Conservation (phyloP, 2,888 invertebrate species). For the Anoplius nigerrimus region DNA sequence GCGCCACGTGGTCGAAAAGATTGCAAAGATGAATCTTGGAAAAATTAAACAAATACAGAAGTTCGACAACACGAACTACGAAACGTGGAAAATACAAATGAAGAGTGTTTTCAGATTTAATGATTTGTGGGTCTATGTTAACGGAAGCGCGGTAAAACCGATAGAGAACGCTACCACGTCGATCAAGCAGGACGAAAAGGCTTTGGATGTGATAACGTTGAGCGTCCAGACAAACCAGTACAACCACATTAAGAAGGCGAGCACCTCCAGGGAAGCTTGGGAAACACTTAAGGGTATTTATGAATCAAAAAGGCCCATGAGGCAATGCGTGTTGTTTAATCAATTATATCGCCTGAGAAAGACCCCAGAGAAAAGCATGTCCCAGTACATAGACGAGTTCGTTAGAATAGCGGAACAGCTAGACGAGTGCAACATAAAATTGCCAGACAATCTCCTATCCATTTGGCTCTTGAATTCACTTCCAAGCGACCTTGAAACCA, state of each 20-base stretch:
- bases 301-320: slow-evolving; percentile 12
- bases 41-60: not conserved
- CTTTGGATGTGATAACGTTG: not conserved
- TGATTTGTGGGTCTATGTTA: not conserved
- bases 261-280: slow-evolving; percentile 10
- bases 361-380: not conserved
- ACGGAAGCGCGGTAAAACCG: not conserved
- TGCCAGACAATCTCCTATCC: not conserved
- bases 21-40: no score
- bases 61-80: not conserved
- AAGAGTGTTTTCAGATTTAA: not conserved
- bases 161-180: not conserved
- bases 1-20: no score
- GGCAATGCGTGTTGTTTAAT: slow-evolving; percentile 11
- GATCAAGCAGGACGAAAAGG: not conserved
- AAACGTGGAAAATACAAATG: slow-evolving; percentile 4
- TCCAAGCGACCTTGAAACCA: not conserved
- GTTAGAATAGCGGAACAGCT: not conserved
- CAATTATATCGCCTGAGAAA: slow-evolving; percentile 10
- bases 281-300: not conserved
- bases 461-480: slow-evolving; percentile 6
- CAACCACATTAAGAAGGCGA: slow-evolving; percentile 8
- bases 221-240: not conserved
- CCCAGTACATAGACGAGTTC: slow-evolving; percentile 17
- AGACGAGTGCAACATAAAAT: not conserved